These are phyloP conservation scores for Pentalonia nigronervosa DNA, from an alignment of 1,140 invertebrate species.

Conservation along the genomic window DNA sequence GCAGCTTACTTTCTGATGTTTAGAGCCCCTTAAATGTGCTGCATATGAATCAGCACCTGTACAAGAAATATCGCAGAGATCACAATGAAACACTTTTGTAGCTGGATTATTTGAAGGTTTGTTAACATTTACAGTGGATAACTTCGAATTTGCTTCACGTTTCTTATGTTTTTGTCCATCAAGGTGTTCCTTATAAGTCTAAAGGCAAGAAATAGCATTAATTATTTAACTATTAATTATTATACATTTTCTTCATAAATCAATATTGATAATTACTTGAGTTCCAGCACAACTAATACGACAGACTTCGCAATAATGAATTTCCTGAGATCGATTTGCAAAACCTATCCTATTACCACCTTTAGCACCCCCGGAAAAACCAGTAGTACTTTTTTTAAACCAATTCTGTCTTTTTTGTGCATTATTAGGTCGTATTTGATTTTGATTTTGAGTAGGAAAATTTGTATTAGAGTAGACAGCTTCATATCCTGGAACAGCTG, in stretches of 20 bases:
- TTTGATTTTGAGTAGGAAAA: conserved; percentile 55
- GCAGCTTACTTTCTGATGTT: conserved; percentile 86
- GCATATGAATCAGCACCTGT: conserved; percentile 97
- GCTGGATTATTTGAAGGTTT: conserved; percentile 66
- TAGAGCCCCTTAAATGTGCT: conserved; percentile 95
- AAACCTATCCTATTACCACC: conserved; percentile 33
- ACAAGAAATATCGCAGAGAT: conserved; percentile 96
- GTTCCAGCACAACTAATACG: conserved; percentile 97
- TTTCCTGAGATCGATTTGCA: conserved; percentile 70
- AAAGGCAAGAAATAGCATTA: conserved; percentile 43
- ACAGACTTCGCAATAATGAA: conserved; percentile 96
- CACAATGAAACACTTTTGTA: conserved; percentile 80
- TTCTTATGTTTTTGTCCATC: conserved; percentile 99
- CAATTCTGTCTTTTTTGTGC: conserved; percentile 55
- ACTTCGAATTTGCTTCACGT: conserved; percentile 89
- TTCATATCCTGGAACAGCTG: conserved; percentile 50
- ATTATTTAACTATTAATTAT: not conserved
- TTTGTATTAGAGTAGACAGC: conserved; percentile 52
- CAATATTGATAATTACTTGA: conserved; percentile 67
- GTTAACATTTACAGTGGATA: conserved; percentile 66
- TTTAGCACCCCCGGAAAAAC: conserved; percentile 49
- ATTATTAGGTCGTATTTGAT: conserved; percentile 53
- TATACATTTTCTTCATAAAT: not conserved
- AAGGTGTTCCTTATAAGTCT: conserved; percentile 96
- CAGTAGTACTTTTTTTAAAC: conserved; percentile 47